Evolutionary conservation across 2,797 vertebrate species (phyloP).

Genomic region (Remorina albescens): DNA sequence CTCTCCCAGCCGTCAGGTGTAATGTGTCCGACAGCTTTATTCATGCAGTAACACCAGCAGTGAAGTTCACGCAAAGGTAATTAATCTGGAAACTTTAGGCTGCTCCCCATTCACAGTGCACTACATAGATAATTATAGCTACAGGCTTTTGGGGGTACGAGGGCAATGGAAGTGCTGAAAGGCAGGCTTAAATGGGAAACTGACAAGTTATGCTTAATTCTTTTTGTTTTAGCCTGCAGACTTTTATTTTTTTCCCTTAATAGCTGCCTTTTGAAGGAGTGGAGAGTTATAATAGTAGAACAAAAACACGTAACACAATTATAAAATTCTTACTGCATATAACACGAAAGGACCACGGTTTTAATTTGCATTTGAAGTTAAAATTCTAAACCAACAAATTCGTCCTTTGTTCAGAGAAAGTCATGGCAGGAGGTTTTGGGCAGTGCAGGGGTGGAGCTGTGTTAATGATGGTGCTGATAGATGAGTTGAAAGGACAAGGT

Average conservation of each 20-base stretch:
- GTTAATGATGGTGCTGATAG: slow-evolving; percentile 56
- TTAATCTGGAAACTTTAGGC: slow-evolving; percentile 77
- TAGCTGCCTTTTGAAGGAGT: slow-evolving; percentile 16
- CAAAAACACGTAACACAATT: too few relatives aligned
- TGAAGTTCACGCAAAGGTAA: slow-evolving; percentile 73
- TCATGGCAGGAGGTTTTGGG: background rate
- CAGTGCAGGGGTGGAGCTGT: slow-evolving; percentile 16
- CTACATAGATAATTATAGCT: slow-evolving; percentile 74
- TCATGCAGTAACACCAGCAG: slow-evolving; percentile 67
- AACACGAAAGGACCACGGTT: background rate
- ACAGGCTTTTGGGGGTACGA: slow-evolving; percentile 56
- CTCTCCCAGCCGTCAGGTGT: slow-evolving; percentile 65
- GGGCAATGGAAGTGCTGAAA: slow-evolving; percentile 69
- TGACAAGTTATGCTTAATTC: slow-evolving; percentile 57
- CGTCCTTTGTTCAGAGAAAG: background rate
- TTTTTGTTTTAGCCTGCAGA: slow-evolving; percentile 34
- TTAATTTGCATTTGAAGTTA: background rate
- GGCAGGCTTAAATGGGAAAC: slow-evolving; percentile 54
- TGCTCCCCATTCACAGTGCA: slow-evolving; percentile 57
- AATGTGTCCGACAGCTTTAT: slow-evolving; percentile 76
- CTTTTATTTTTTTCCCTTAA: slow-evolving; percentile 42
- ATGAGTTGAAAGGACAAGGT: slow-evolving; percentile 58
- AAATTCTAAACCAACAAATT: background rate
- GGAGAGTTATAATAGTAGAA: slow-evolving; percentile 1
- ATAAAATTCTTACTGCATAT: too few relatives aligned